Evolutionary conservation across 2,888 invertebrate genomes (phyloP).

Genomic region (Tenthredo amoena): DNA sequence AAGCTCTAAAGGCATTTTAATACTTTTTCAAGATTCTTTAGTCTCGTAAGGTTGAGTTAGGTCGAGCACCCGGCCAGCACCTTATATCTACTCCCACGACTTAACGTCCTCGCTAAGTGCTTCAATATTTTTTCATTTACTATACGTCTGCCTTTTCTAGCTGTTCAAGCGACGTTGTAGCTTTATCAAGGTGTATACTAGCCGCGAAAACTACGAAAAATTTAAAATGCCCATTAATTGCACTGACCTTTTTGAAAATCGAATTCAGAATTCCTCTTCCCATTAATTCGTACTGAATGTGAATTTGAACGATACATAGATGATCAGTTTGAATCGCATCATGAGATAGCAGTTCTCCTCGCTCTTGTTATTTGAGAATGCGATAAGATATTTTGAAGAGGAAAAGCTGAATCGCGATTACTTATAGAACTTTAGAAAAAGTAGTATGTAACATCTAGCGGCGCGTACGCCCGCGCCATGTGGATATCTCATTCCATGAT

Average conservation of each 20-base stretch:
- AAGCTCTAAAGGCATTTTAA: conserved; percentile 42
- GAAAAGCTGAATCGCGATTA: conserved; percentile 1
- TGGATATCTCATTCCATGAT: conserved; percentile 31
- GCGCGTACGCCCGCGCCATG: background rate
- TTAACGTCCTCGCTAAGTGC: conserved; percentile 46
- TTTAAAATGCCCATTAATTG: background rate
- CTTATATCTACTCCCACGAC: conserved; percentile 5
- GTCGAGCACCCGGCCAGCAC: conserved; percentile 15
- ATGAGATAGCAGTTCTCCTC: background rate
- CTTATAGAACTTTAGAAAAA: background rate
- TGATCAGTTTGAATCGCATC: background rate
- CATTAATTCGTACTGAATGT: background rate
- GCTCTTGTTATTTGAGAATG: background rate
- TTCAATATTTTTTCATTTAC: conserved; percentile 52
- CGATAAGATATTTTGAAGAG: background rate
- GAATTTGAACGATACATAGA: background rate
- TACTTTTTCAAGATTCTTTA: conserved; percentile 42
- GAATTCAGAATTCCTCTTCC: background rate
- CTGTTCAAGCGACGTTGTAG: conserved; percentile 18
- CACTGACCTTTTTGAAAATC: background rate
- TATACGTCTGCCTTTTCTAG: background rate
- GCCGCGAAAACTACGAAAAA: background rate
- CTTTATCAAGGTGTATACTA: background rate
- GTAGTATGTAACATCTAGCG: background rate
- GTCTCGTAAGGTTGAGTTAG: conserved; percentile 32